These are phyloP conservation scores for Zaprionus lineosus DNA, from an alignment of 2,888 invertebrate genomes.

Conservation along the genomic window DNA sequence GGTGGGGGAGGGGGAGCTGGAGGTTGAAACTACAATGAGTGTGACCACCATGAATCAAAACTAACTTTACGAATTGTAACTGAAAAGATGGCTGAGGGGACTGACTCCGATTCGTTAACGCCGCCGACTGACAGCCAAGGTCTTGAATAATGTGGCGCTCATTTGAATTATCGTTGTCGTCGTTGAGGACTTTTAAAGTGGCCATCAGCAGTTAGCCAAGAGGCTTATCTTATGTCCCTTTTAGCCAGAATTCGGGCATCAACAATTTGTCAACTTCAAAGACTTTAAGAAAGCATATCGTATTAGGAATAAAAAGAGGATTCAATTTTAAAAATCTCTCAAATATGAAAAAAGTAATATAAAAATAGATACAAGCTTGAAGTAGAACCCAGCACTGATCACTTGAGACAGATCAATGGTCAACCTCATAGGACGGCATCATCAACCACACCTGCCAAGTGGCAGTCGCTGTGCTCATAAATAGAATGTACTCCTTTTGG, in stretches of 20 bases:
- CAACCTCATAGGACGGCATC: too few relatives aligned
- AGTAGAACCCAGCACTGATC: too few relatives aligned
- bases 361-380: too few relatives aligned
- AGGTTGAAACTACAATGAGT: slow-evolving; percentile 39
- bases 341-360: too few relatives aligned
- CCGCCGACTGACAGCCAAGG: slow-evolving; percentile 57
- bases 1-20: slow-evolving; percentile 12
- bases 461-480: too few relatives aligned
- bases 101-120: slow-evolving; percentile 64
- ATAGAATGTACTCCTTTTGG: too few relatives aligned
- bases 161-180: slow-evolving; percentile 74
- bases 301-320: too few relatives aligned
- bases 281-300: too few relatives aligned
- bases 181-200: slow-evolving; percentile 31
- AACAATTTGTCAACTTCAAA: slow-evolving; percentile 50
- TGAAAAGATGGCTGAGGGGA: too few relatives aligned
- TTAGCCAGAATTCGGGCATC: slow-evolving; percentile 37
- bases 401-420: too few relatives aligned
- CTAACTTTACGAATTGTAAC: slow-evolving; percentile 47
- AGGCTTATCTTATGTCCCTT: slow-evolving; percentile 30
- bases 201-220: slow-evolving; percentile 50
- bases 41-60: slow-evolving; percentile 69
- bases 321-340: too few relatives aligned
- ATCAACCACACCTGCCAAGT: too few relatives aligned
- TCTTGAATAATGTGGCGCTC: slow-evolving; percentile 71